Percentiles rank a stretch among this genome's conserved stretches.
Evolutionary conservation across 2,113 vertebrate species (phyloP).

Genomic region (Pundamilia nyererei): DNA sequence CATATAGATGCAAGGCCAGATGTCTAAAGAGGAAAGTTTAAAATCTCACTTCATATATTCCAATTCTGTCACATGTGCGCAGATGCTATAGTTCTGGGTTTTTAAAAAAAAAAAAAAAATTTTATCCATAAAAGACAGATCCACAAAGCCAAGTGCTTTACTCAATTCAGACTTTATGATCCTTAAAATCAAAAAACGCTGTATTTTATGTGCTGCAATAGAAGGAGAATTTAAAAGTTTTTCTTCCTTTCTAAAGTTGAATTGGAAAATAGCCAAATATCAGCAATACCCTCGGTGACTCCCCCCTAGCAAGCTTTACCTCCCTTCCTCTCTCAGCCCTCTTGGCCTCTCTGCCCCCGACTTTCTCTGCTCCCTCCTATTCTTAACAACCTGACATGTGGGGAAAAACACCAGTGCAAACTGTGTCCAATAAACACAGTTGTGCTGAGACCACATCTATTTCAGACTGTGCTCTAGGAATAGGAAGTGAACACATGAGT

Average conservation of each 20-base stretch:
- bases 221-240: neutral
- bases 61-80: neutral
- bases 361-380: conserved; percentile 19
- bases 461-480: conserved; percentile 46
- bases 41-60: conserved; percentile 23
- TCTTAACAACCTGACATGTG: conserved; percentile 53
- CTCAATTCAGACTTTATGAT: conserved; percentile 20
- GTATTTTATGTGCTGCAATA: conserved; percentile 1
- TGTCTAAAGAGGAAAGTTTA: conserved; percentile 34
- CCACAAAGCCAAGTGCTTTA: conserved; percentile 25
- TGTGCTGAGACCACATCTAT: conserved; percentile 48
- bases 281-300: conserved; percentile 26
- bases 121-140: conserved; percentile 8
- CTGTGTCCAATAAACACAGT: conserved; percentile 48
- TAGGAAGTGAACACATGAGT: conserved; percentile 50
- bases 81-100: neutral
- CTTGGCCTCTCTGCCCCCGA: neutral
- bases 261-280: conserved; percentile 6
- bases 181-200: conserved; percentile 12
- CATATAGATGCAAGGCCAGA: conserved; percentile 30
- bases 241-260: neutral
- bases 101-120: rapidly evolving
- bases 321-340: neutral
- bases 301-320: neutral
- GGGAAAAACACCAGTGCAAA: conserved; percentile 27